Conservation (phyloP, 1,140 invertebrate genomes). For the Drosophila leontia region DNA sequence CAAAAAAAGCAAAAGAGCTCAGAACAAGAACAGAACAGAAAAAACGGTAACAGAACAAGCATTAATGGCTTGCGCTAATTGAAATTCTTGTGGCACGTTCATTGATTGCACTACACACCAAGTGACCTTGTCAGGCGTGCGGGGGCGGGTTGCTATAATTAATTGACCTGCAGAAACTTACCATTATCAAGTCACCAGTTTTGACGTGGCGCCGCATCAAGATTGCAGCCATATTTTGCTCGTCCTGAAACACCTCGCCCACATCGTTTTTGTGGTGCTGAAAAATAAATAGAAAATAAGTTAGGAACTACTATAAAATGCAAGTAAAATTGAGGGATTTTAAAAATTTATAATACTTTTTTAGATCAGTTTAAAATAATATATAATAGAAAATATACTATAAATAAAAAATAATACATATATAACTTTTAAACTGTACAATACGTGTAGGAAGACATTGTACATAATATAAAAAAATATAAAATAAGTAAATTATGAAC, state of each 20-base stretch:
- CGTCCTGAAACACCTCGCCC: slow-evolving; percentile 94
- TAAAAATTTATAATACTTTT: neutral
- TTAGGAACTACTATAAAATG: neutral
- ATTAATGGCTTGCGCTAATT: slow-evolving; percentile 63
- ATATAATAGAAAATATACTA: too few relatives aligned
- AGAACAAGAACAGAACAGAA: slow-evolving; percentile 28
- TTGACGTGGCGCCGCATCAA: slow-evolving; percentile 91
- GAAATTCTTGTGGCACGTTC: slow-evolving; percentile 70
- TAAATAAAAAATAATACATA: too few relatives aligned
- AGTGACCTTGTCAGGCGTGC: slow-evolving; percentile 50
- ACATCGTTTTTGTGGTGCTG: slow-evolving; percentile 88
- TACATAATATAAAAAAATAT: too few relatives aligned
- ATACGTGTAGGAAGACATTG: too few relatives aligned
- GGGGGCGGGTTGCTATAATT: slow-evolving; percentile 4
- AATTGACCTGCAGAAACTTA: slow-evolving; percentile 86
- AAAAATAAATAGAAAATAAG: slow-evolving; percentile 58
- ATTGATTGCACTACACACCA: slow-evolving; percentile 37
- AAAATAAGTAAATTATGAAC: too few relatives aligned
- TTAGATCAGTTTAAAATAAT: neutral
- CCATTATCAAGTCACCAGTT: slow-evolving; percentile 92
- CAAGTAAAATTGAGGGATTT: neutral
- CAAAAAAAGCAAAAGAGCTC: slow-evolving; percentile 23
- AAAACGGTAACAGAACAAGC: slow-evolving; percentile 48
- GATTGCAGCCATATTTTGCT: slow-evolving; percentile 93
- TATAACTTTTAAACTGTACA: neutral